Evolutionary conservation across 2,888 invertebrate species (phyloP).

Genomic region (Chrysolina americana): DNA sequence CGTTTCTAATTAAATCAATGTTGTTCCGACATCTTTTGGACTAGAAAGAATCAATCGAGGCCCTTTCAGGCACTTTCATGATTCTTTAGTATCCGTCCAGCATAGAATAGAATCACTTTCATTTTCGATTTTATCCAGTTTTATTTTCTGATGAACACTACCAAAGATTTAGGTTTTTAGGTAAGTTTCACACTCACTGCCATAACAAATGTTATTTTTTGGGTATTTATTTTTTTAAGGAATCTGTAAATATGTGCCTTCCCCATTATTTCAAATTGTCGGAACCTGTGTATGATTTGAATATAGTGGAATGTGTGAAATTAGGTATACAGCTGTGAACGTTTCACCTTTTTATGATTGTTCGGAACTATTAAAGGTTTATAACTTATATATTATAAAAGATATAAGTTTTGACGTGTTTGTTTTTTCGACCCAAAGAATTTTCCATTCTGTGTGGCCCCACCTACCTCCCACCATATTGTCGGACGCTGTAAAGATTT

Average conservation of each 20-base stretch:
- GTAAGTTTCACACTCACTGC: conserved; percentile 35
- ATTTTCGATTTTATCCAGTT: conserved; percentile 6
- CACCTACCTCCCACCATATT: no score
- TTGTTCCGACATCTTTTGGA: no score
- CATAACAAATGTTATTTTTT: conserved; percentile 32
- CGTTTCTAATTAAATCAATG: no score
- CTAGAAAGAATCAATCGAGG: no score
- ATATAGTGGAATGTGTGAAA: conserved; percentile 8
- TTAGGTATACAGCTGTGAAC: background rate
- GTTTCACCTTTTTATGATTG: conserved; percentile 4
- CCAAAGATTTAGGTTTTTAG: conserved; percentile 39
- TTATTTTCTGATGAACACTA: conserved; percentile 21
- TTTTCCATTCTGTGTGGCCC: no score
- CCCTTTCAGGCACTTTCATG: background rate
- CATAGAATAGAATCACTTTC: background rate
- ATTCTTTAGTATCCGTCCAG: background rate
- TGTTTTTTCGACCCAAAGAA: background rate
- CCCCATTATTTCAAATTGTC: conserved; percentile 30
- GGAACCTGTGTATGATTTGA: conserved; percentile 10
- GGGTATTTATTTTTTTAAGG: conserved; percentile 21
- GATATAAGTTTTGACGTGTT: background rate
- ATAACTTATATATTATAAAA: conserved; percentile 11
- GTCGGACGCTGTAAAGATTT: no score
- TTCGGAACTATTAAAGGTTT: conserved; percentile 21
- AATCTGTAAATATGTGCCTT: conserved; percentile 48